These are phyloP conservation scores for Drosophila fuyamai DNA, from an alignment of 1,140 invertebrate genomes.

Conservation along the genomic window DNA sequence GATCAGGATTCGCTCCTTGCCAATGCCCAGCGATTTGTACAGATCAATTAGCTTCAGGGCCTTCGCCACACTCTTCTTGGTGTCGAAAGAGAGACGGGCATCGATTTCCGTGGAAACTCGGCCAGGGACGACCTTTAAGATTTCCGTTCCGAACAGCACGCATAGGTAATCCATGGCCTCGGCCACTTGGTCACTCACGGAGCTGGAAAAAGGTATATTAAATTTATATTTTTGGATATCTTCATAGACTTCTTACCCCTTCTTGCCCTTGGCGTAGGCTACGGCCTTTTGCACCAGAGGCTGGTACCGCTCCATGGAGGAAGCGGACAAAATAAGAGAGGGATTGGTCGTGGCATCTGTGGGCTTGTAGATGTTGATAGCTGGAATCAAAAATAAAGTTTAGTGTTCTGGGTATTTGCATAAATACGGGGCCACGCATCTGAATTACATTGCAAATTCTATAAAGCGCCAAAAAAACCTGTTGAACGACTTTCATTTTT, in stretches of 20 bases:
- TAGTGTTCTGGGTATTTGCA: not conserved
- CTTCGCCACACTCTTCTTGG: conserved; percentile 95
- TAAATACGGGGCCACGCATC: not conserved
- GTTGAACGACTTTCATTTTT: conserved; percentile 45
- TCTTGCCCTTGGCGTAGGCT: conserved; percentile 91
- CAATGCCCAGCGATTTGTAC: conserved; percentile 95
- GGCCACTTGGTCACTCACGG: conserved; percentile 89
- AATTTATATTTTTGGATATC: not conserved
- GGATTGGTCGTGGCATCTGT: conserved; percentile 99
- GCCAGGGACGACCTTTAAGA: conserved; percentile 98
- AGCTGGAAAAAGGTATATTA: conserved; percentile 84
- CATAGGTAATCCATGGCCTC: conserved; percentile 96
- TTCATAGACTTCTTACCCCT: conserved; percentile 85
- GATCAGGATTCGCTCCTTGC: conserved; percentile 97
- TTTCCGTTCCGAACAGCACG: conserved; percentile 98
- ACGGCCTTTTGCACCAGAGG: conserved; percentile 95
- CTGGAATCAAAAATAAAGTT: conserved; percentile 86
- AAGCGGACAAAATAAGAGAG: conserved; percentile 97
- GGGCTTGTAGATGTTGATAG: conserved; percentile 98
- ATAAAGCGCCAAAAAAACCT: conserved; percentile 13
- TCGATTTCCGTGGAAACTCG: conserved; percentile 99
- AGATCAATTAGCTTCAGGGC: conserved; percentile 94
- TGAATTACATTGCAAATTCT: conserved; percentile 13
- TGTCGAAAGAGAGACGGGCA: conserved; percentile 98
- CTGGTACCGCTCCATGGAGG: conserved; percentile 96